Evolutionary conservation across 2,113 vertebrate species (phyloP).

Genomic region (Regulus satrapa): DNA sequence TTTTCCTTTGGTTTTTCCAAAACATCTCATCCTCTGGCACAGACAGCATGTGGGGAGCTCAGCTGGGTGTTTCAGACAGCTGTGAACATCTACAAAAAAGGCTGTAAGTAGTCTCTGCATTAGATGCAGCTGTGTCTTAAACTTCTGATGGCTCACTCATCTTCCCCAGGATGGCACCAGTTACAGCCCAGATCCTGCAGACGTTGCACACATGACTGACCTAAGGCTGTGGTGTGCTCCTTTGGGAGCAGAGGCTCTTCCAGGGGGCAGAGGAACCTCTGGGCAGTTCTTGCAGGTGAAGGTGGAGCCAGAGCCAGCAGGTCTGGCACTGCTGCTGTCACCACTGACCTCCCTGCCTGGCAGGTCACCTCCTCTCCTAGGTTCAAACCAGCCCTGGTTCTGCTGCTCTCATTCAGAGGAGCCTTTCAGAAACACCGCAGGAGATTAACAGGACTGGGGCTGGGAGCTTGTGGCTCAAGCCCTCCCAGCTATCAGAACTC

Average conservation of each 20-base stretch:
- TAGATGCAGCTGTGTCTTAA: not conserved
- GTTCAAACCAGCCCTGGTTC: not conserved
- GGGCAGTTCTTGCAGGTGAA: not conserved
- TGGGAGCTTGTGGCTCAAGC: not conserved
- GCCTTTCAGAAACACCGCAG: not conserved
- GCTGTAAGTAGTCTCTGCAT: not conserved
- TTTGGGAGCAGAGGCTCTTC: not conserved
- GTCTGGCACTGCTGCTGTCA: not conserved
- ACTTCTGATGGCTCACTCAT: not conserved
- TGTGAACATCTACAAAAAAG: not conserved
- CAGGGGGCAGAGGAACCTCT: not conserved
- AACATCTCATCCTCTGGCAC: conserved; percentile 7
- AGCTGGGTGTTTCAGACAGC: not conserved
- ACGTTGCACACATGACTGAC: accelerated
- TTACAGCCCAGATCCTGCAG: not conserved
- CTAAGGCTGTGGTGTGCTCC: not conserved
- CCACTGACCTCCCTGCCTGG: not conserved
- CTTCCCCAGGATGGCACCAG: not conserved
- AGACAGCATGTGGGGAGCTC: not conserved
- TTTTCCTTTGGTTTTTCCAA: not conserved
- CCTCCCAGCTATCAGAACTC: not conserved
- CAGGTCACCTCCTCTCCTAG: not conserved
- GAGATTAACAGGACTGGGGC: not conserved
- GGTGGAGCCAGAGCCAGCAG: not conserved
- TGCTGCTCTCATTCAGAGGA: not conserved